phyloP scores from a whole-genome alignment of 2,888 invertebrate species.

The Drosophila atripex region DNA sequence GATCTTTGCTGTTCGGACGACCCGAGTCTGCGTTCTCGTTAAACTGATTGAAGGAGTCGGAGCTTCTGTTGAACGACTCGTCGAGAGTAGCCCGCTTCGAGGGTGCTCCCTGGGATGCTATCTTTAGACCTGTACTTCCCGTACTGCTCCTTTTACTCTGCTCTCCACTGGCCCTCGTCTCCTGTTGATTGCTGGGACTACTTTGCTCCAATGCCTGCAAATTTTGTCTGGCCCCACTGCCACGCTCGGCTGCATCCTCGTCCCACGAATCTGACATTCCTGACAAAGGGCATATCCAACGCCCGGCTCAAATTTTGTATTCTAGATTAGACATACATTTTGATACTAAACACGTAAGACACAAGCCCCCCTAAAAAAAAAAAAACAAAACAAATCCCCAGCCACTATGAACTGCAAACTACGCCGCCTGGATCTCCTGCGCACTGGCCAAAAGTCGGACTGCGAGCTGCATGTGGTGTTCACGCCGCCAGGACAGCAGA shows the following conservation, averaged over 20 bases:
- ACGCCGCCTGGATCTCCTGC: conserved; percentile 59
- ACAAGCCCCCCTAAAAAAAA: neutral
- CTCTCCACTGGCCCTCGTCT: neutral
- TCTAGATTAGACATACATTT: conserved; percentile 25
- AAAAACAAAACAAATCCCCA: no score
- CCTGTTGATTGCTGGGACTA: neutral
- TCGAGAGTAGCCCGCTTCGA: neutral
- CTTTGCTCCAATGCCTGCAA: neutral
- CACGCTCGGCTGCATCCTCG: neutral
- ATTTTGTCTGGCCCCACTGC: neutral
- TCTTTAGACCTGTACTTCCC: neutral
- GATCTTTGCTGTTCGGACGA: conserved; percentile 15
- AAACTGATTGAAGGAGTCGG: neutral
- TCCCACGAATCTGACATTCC: conserved; percentile 19
- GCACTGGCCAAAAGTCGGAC: conserved; percentile 53
- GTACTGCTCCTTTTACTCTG: neutral
- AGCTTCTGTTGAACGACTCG: neutral
- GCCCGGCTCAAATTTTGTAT: conserved; percentile 5
- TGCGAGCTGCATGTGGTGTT: conserved; percentile 55
- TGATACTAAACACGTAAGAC: conserved; percentile 8
- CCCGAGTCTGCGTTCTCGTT: neutral
- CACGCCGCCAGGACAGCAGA: conserved; percentile 7
- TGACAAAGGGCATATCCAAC: conserved; percentile 4
- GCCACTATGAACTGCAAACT: conserved; percentile 58
- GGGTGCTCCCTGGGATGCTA: neutral